These are phyloP conservation scores for Molothrus ater DNA, from an alignment of 2,797 vertebrate genomes.

Conservation along the genomic window DNA sequence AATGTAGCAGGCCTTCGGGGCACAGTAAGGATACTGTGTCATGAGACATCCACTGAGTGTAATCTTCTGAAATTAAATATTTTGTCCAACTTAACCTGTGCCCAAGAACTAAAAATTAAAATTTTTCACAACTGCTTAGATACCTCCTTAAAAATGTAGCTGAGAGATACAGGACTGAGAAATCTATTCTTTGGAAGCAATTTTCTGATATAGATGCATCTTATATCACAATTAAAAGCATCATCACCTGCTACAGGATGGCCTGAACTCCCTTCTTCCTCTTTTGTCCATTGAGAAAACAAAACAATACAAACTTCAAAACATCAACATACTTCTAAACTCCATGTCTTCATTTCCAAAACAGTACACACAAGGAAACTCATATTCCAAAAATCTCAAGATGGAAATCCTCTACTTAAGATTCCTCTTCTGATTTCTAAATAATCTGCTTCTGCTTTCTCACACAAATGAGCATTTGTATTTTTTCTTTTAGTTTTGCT, in stretches of 20 bases:
- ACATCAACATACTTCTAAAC: neutral
- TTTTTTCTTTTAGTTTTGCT: neutral
- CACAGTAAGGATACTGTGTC: neutral
- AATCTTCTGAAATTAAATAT: neutral
- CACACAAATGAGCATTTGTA: neutral
- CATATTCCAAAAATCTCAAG: neutral
- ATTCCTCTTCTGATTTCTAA: neutral
- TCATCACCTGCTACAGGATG: neutral
- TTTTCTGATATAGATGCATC: neutral
- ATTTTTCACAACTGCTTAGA: neutral
- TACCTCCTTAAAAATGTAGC: neutral
- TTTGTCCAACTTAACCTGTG: neutral
- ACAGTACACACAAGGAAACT: neutral
- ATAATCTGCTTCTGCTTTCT: neutral
- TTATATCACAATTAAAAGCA: neutral
- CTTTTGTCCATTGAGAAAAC: neutral
- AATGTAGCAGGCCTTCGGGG: neutral
- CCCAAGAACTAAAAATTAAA: neutral
- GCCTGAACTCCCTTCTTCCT: neutral
- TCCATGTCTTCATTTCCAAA: neutral
- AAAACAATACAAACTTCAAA: neutral
- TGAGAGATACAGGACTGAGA: neutral
- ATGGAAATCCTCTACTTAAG: neutral
- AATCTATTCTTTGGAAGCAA: neutral
- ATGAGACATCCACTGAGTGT: neutral